These are phyloP conservation scores for Ophiodon elongatus DNA, from an alignment of 2,113 vertebrate species.

Conservation along the genomic window DNA sequence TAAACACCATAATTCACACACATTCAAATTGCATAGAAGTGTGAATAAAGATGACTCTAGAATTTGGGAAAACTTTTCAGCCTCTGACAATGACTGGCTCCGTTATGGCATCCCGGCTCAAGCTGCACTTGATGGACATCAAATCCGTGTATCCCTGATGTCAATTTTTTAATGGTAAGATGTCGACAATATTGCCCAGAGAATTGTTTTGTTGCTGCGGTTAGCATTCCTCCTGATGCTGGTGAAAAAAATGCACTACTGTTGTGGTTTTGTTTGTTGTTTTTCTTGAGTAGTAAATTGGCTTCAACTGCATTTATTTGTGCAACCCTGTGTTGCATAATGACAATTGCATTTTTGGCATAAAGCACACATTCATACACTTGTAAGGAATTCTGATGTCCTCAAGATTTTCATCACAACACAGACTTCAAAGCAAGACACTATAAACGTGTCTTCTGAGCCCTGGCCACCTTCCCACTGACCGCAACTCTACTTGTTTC, in stretches of 20 bases:
- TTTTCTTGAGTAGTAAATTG: too few species aligned
- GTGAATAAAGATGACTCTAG: neutral
- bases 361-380: neutral
- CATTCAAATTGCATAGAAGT: neutral
- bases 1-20: constrained; percentile 1
- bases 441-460: neutral
- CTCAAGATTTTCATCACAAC: neutral
- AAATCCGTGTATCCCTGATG: too few species aligned
- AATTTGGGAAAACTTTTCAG: neutral
- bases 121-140: too few species aligned
- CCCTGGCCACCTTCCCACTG: neutral
- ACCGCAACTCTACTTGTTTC: constrained; percentile 10
- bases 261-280: too few species aligned
- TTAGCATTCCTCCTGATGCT: too few species aligned
- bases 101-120: too few species aligned
- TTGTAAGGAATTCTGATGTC: neutral
- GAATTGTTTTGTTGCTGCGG: too few species aligned
- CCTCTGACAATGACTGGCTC: constrained; percentile 5
- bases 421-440: neutral
- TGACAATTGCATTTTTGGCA: neutral
- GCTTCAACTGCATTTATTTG: too few species aligned
- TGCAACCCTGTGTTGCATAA: too few species aligned
- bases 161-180: too few species aligned
- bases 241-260: too few species aligned
- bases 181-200: too few species aligned